Evolutionary conservation across 2,113 vertebrate species (phyloP), one percentile per base, ranked within the genome.

Genomic region (Tautogolabrus adspersus): DNA sequence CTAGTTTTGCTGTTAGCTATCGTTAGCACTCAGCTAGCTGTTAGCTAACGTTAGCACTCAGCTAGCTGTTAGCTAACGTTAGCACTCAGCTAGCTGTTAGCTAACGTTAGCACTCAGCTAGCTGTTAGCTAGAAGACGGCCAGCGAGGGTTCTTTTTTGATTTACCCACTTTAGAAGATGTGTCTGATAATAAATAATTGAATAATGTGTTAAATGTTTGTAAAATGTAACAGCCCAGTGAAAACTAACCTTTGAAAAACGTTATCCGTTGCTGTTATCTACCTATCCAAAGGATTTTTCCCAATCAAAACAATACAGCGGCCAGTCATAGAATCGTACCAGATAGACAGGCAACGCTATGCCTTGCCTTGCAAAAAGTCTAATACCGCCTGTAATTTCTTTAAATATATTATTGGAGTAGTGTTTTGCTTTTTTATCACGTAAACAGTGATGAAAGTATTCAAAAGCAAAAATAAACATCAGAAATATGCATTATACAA

Each of bases 231-330:
- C 6, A 34, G 30, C 3, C 0, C 2, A 1, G 2, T 37, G 2
- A 1, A 67, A 70, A 88, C 61, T 10, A 23, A 89, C 85, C 82
- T 73, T 62, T 10, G 6, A 10, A 55, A 19, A 15, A n/a, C 3
- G 38, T 38, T 23, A 38, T 30, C 19, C 67, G 57, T 18, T n/a
- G 72, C 56, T 61, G 46, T 23, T 26, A 23, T 23, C 38, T 37
- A 42, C 30, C 54, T 49, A 30, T 21, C 26, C 44, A 42, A 66
- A 61, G 37, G 49, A 46, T 57, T 67, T 34, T 52, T 40, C 62
- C 56, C 60, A 77, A 91, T 86, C 87, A 90, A 89, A 92, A 91
- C 91, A 92, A 91, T 89, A 63, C 82, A 81, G 64, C 59, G 18
- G 37, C 64, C 1, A 7, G 0, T 0, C 7, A 37, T 81, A 90